Percentiles rank a stretch among this genome's conserved stretches.
Evolutionary conservation across 2,113 vertebrate genomes (phyloP).

Genomic region (Labeo catla): DNA sequence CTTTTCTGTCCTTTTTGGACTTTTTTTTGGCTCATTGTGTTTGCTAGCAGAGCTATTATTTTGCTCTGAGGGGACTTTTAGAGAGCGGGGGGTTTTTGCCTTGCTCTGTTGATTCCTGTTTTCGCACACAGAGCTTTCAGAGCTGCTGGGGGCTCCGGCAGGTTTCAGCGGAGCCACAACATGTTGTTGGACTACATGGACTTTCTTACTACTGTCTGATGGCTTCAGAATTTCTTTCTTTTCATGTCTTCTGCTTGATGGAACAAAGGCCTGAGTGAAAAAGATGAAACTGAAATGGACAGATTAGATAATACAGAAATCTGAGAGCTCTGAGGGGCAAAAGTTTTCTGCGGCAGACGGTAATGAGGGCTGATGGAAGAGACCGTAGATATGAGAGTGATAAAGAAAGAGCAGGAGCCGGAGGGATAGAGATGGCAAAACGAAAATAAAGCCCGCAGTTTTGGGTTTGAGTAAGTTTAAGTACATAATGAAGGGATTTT

Average conservation of each 20-base stretch:
- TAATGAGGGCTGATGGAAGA: slow-evolving; percentile 41
- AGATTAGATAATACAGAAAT: slow-evolving; percentile 26
- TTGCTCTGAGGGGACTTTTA: slow-evolving; percentile 29
- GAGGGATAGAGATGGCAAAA: not conserved
- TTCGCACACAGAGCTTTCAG: not conserved
- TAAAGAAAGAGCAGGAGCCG: slow-evolving; percentile 13
- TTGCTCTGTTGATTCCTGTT: slow-evolving; percentile 29
- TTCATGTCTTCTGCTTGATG: not conserved
- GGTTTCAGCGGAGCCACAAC: slow-evolving; percentile 1
- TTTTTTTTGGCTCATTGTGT: slow-evolving; percentile 17
- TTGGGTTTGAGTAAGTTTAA: not conserved
- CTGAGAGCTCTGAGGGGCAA: slow-evolving; percentile 1
- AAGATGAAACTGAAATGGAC: not conserved
- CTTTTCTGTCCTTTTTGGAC: slow-evolving; percentile 44
- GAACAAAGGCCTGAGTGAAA: not conserved
- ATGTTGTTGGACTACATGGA: slow-evolving; percentile 17
- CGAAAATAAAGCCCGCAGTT: not conserved
- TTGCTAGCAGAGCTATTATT: slow-evolving; percentile 9
- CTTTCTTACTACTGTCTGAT: not conserved
- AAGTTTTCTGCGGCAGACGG: not conserved
- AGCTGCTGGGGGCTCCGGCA: not conserved
- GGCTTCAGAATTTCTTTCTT: not conserved
- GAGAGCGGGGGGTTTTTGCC: not conserved
- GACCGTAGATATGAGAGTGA: slow-evolving; percentile 20
- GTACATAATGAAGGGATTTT: not conserved